Evolutionary conservation across 2,797 vertebrate species (phyloP).

Genomic region (Syngnathus rostellatus): DNA sequence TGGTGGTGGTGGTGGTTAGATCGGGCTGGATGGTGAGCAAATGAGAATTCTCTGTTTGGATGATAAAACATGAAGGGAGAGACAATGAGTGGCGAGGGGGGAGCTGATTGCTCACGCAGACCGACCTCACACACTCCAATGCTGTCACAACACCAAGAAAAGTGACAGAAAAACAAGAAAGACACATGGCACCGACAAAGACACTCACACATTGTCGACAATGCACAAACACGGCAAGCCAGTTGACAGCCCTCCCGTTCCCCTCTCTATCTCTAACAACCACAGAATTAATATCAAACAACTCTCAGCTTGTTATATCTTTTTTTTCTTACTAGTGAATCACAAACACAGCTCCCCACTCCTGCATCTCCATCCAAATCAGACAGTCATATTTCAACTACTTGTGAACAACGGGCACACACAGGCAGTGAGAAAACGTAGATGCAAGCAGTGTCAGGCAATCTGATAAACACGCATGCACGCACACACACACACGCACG

Average conservation of each 20-base stretch:
- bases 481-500: too few species aligned
- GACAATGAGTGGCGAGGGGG: slow-evolving; percentile 33
- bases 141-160: slow-evolving; percentile 47
- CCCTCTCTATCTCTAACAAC: slow-evolving; percentile 55
- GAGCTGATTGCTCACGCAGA: slow-evolving; percentile 45
- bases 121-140: slow-evolving; percentile 53
- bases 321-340: slow-evolving; percentile 50
- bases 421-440: slow-evolving; percentile 49
- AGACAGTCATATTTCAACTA: slow-evolving; percentile 60
- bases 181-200: slow-evolving; percentile 53
- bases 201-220: slow-evolving; percentile 35
- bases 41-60: slow-evolving; percentile 84
- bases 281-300: slow-evolving; percentile 60
- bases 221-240: slow-evolving; percentile 54
- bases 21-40: slow-evolving; percentile 98
- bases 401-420: slow-evolving; percentile 39
- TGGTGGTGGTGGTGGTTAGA: slow-evolving; percentile 91
- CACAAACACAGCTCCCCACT: slow-evolving; percentile 44
- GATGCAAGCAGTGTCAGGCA: slow-evolving; percentile 52
- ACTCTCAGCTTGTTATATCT: slow-evolving; percentile 27
- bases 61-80: slow-evolving; percentile 10
- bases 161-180: slow-evolving; percentile 48
- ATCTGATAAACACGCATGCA: slow-evolving; percentile 35
- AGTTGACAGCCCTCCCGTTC: slow-evolving; percentile 44
- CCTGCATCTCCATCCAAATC: slow-evolving; percentile 52